Conservation (phyloP, 2,888 invertebrate genomes). For the Polietes domitor region DNA sequence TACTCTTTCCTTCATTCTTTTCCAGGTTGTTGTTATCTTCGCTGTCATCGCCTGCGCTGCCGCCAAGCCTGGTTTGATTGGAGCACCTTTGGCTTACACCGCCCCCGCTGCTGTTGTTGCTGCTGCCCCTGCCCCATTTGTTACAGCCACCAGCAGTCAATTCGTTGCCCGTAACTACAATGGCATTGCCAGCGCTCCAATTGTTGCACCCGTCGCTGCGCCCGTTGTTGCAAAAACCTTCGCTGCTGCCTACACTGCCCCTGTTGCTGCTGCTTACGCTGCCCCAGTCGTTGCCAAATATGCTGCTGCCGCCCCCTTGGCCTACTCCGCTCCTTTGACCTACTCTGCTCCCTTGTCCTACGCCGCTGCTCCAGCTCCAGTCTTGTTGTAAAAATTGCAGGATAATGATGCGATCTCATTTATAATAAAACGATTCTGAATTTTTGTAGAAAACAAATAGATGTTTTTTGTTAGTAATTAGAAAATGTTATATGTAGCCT, state of each 20-base stretch:
- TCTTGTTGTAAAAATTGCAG: constrained; percentile 35
- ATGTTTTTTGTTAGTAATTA: too few species aligned
- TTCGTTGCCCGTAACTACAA: constrained; percentile 69
- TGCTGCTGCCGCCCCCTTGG: constrained; percentile 79
- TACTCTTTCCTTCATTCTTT: not conserved
- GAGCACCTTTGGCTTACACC: constrained; percentile 51
- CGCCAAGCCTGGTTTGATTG: constrained; percentile 70
- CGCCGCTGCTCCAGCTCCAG: not conserved
- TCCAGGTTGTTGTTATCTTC: constrained; percentile 70
- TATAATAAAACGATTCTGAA: too few species aligned
- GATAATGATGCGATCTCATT: too few species aligned
- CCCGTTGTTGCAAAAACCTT: constrained; percentile 32
- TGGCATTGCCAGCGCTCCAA: constrained; percentile 79
- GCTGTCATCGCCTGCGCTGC: constrained; percentile 71
- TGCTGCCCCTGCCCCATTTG: constrained; percentile 64
- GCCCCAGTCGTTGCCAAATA: constrained; percentile 31
- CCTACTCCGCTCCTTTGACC: constrained; percentile 35
- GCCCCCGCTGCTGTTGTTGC: constrained; percentile 40
- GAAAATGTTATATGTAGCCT: too few species aligned
- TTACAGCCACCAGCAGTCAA: constrained; percentile 69
- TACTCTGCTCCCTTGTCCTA: constrained; percentile 36
- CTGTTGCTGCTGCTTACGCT: constrained; percentile 37
- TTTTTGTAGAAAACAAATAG: too few species aligned
- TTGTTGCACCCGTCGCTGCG: constrained; percentile 79
- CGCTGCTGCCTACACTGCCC: too few species aligned